Percentiles rank a stretch among this genome's conserved stretches.
These are phyloP conservation scores for Pherbina coryleti DNA, from an alignment of 2,888 invertebrate species.

Conservation along the genomic window DNA sequence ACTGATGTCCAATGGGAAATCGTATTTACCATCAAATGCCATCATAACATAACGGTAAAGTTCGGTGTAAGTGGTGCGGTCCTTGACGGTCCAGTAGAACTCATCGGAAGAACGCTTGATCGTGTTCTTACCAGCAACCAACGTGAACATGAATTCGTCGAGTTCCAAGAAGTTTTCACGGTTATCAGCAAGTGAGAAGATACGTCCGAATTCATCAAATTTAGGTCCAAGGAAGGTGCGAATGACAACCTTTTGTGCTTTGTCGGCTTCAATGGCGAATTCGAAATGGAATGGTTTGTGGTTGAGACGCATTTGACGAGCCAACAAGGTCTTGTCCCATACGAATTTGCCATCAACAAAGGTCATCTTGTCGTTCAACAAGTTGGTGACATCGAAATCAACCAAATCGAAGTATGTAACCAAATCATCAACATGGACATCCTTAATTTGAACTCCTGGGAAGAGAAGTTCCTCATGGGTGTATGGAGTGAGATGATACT, in stretches of 20 bases:
- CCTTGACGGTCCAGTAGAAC: slow-evolving; percentile 70
- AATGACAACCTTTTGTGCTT: slow-evolving; percentile 72
- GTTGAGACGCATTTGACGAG: slow-evolving; percentile 78
- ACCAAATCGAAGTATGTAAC: slow-evolving; percentile 78
- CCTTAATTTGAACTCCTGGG: slow-evolving; percentile 74
- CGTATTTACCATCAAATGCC: slow-evolving; percentile 69
- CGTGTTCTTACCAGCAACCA: slow-evolving; percentile 71
- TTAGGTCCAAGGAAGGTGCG: slow-evolving; percentile 79
- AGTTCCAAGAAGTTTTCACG: slow-evolving; percentile 76
- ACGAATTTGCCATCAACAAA: slow-evolving; percentile 64
- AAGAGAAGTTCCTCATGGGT: slow-evolving; percentile 73
- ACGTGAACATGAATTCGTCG: slow-evolving; percentile 74
- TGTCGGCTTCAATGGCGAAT: slow-evolving; percentile 73
- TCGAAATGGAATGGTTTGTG: slow-evolving; percentile 76
- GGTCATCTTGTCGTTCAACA: slow-evolving; percentile 54
- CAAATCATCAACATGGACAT: slow-evolving; percentile 76
- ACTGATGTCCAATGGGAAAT: slow-evolving; percentile 67
- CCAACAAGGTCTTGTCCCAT: slow-evolving; percentile 64
- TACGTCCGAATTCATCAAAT: slow-evolving; percentile 72
- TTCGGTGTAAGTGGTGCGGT: slow-evolving; percentile 70
- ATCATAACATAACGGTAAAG: slow-evolving; percentile 69
- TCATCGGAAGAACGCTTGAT: slow-evolving; percentile 56
- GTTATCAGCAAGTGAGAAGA: slow-evolving; percentile 71
- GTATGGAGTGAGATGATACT: slow-evolving; percentile 73
- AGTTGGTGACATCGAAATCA: slow-evolving; percentile 72